Conservation (phyloP, 2,797 vertebrate genomes). For the Galagoides demidoff region DNA sequence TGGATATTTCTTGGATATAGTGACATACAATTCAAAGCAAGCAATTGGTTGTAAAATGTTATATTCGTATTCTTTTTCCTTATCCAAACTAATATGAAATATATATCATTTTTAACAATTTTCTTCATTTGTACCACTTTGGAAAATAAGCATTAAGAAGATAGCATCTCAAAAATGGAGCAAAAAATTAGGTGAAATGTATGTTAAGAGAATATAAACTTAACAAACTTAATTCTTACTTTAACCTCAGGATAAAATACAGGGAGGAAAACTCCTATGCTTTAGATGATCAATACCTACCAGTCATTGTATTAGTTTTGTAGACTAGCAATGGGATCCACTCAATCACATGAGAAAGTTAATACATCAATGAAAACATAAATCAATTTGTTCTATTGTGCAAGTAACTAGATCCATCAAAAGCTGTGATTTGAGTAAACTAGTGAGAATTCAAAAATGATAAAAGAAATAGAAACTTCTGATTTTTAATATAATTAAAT, state of each 20-base stretch:
- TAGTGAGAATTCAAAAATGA: neutral
- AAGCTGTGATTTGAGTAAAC: neutral
- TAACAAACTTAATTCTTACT: neutral
- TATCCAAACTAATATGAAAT: neutral
- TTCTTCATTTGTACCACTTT: neutral
- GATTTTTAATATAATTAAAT: neutral
- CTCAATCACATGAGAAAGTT: neutral
- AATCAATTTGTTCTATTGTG: neutral
- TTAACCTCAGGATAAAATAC: neutral
- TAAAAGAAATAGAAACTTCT: neutral
- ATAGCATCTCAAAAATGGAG: neutral
- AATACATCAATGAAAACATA: neutral
- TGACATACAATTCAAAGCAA: neutral
- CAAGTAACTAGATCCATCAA: neutral
- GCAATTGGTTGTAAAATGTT: neutral
- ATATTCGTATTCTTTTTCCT: neutral
- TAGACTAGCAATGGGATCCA: neutral
- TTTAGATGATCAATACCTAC: neutral
- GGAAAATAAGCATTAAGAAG: neutral
- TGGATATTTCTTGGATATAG: neutral
- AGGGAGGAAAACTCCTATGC: neutral
- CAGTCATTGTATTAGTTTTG: neutral
- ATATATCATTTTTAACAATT: neutral
- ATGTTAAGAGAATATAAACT: neutral
- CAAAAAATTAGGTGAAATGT: neutral